phyloP scores from a whole-genome alignment of 2,888 invertebrate genomes.

The Formica aserva region DNA sequence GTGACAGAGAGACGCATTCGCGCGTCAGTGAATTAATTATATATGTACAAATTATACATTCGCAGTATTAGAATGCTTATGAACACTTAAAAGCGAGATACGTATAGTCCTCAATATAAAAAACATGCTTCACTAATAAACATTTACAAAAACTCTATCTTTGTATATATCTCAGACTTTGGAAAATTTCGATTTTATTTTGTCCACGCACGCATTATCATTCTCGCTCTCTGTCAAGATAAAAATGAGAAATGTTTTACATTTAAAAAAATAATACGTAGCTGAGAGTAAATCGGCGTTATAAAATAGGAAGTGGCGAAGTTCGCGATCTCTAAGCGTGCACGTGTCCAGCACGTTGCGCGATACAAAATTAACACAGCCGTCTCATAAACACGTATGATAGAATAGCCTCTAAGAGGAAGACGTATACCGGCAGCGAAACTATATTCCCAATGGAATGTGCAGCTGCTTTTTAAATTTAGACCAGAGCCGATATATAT shows the following conservation, averaged over 20 bases:
- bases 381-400: slow-evolving; percentile 3
- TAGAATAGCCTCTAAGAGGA: neutral
- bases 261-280: slow-evolving; percentile 21
- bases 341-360: slow-evolving; percentile 30
- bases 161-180: neutral
- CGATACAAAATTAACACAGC: slow-evolving; percentile 41
- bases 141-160: neutral
- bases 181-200: neutral
- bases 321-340: neutral
- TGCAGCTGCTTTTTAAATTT: slow-evolving; percentile 28
- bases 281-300: neutral
- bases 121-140: neutral
- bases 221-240: neutral
- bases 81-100: neutral
- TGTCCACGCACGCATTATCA: neutral
- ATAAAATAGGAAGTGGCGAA: slow-evolving; percentile 1
- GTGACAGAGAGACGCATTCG: neutral
- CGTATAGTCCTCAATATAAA: neutral
- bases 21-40: neutral
- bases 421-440: neutral
- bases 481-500: neutral
- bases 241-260: neutral
- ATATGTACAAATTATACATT: neutral
- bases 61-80: neutral
- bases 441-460: neutral